Evolutionary conservation across 2,888 invertebrate species (phyloP), one percentile per base, ranked within the genome.

Genomic region (Conistra vaccinii): DNA sequence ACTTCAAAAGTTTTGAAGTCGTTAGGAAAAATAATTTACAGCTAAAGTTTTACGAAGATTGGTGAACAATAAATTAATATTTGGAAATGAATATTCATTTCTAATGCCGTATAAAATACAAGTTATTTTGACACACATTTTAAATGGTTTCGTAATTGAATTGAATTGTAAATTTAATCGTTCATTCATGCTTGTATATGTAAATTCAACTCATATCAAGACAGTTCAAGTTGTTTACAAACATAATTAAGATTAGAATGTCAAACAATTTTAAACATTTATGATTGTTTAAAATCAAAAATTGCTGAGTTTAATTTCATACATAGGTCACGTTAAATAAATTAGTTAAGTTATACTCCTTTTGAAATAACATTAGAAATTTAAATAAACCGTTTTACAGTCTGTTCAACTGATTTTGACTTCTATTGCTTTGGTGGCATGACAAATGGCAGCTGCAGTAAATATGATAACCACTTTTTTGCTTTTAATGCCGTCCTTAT

Each of bases 1-100:
- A 42, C 85, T 84, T 84, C 67, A 45, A 81, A 84, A 81, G 23
- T 84, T 81, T 84, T 17, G 57, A 73, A 65, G 66, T 55, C 65
- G 75, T 51, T 73, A 48, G 17, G 66, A 63, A 84, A 79, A 84
- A 81, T 80, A 51, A 81, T 70, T 81, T 84, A 81, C 45, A 39
- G 29, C 53, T 20, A 26, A 69, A 79, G 35, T 83, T 78, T 65
- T 48, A 53, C 9, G 32, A 68, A 60, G 58, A 70, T 58, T 60
- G 48, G 58, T 32, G 61, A 68, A 68, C 73, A 84, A 80, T 61
- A 72, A 73, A 73, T 84, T 62, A 67, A 55, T 53, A 73, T 69
- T 69, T 32, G 53, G 17, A 61, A 60, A 70, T 77, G 63, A 69
- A 78, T 63, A 79, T 70, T 77, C 23, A 79, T 70, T 48, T 60